A percentile compares a stretch with the other conserved stretches of the same genome.
These are phyloP conservation scores for Polietes domitor DNA, from an alignment of 2,888 invertebrate species.

Conservation along the genomic window DNA sequence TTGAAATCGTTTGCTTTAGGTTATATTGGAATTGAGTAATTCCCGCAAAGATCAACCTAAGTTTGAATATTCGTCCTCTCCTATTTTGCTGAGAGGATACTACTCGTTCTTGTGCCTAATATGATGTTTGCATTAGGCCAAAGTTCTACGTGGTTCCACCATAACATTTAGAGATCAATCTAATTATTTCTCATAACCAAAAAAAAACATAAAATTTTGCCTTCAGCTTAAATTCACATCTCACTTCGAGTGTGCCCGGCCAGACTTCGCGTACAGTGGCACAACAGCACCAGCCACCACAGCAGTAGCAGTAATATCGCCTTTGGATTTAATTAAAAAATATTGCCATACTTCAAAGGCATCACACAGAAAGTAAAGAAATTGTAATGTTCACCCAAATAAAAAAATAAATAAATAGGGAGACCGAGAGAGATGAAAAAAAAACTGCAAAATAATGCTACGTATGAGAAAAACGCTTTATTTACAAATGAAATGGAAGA, in stretches of 20 bases:
- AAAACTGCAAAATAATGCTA: constrained; percentile 44
- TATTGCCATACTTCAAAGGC: constrained; percentile 64
- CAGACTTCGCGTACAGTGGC: not conserved
- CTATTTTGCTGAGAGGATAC: too few relatives aligned
- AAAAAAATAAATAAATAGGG: not conserved
- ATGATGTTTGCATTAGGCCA: not conserved
- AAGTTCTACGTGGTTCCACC: too few relatives aligned
- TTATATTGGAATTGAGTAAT: too few relatives aligned
- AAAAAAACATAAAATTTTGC: too few relatives aligned
- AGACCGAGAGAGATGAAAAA: constrained; percentile 17
- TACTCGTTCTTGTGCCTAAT: too few relatives aligned
- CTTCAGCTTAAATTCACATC: not conserved
- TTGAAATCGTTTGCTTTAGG: too few relatives aligned
- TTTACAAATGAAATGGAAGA: constrained; percentile 16
- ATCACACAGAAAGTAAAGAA: constrained; percentile 45
- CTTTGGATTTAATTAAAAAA: constrained; percentile 68
- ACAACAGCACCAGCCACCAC: not conserved
- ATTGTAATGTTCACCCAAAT: constrained; percentile 23
- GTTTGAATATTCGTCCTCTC: too few relatives aligned
- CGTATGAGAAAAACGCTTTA: not conserved
- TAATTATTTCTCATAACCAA: too few relatives aligned
- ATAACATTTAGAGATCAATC: too few relatives aligned
- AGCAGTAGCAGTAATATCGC: constrained; percentile 42
- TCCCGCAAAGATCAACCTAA: too few relatives aligned
- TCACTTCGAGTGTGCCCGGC: not conserved